phyloP scores from a whole-genome alignment of 1,140 invertebrate species.

The Belonocnema kinseyi region DNA sequence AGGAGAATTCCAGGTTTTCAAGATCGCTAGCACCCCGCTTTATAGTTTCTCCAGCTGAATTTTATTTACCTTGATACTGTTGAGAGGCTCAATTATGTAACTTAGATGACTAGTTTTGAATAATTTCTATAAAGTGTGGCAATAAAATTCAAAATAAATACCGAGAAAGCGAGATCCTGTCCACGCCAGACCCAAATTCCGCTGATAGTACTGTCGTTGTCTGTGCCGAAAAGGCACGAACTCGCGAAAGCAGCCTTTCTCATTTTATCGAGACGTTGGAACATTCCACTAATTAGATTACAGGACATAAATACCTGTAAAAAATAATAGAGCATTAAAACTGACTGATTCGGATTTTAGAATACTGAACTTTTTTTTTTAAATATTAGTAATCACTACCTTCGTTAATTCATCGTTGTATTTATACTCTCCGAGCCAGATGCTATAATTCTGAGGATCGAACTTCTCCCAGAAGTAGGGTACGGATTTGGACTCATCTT shows the following conservation, averaged over 20 bases:
- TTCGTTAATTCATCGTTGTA: conserved; percentile 94
- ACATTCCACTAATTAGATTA: conserved; percentile 85
- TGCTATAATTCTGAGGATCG: conserved; percentile 96
- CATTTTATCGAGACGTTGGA: conserved; percentile 98
- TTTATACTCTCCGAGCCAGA: conserved; percentile 98
- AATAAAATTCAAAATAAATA: conserved; percentile 69
- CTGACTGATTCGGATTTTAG: background rate
- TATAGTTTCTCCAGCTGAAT: too few relatives aligned
- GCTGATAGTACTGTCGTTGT: conserved; percentile 95
- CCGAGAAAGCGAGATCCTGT: conserved; percentile 93
- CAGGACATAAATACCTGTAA: conserved; percentile 75
- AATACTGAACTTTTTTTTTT: background rate
- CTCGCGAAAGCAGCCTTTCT: conserved; percentile 97
- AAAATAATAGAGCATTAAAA: conserved; percentile 44
- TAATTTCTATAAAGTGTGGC: too few relatives aligned
- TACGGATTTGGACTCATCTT: conserved; percentile 94
- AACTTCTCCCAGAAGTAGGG: conserved; percentile 99
- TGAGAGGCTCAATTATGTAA: too few relatives aligned
- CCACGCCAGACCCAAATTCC: conserved; percentile 98
- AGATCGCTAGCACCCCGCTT: too few relatives aligned
- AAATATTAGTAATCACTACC: conserved; percentile 68
- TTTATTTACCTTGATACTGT: too few relatives aligned
- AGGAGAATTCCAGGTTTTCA: too few relatives aligned
- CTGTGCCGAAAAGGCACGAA: conserved; percentile 93
- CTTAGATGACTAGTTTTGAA: too few relatives aligned